Conservation (phyloP, 1,140 invertebrate genomes). For the Papilio polyxenes region DNA sequence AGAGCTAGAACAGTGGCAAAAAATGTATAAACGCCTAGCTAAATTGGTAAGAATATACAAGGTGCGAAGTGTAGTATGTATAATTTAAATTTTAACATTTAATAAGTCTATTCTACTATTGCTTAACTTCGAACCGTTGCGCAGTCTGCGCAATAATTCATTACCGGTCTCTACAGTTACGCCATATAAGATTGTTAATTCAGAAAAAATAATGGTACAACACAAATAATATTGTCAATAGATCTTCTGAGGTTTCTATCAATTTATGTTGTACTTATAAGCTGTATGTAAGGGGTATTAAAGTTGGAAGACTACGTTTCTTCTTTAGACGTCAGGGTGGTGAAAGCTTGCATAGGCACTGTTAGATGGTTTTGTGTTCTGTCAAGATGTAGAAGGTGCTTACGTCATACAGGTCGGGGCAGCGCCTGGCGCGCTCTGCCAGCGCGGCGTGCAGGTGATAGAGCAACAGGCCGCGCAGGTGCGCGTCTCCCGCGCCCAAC, state of each 20-base stretch:
- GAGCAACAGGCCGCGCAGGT: conserved; percentile 74
- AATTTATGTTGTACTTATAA: too few species aligned
- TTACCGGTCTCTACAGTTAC: not conserved
- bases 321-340: too few species aligned
- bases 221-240: not conserved
- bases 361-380: not conserved
- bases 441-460: conserved; percentile 78
- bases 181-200: not conserved
- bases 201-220: not conserved
- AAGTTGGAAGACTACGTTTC: too few species aligned
- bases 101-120: not conserved
- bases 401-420: conserved; percentile 56
- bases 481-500: conserved; percentile 72
- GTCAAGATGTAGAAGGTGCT: not conserved
- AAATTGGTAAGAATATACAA: not conserved
- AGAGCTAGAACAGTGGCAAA: too few species aligned
- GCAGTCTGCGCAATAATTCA: not conserved
- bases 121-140: not conserved
- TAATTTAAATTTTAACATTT: not conserved
- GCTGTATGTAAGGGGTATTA: too few species aligned
- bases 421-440: conserved; percentile 72
- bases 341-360: not conserved
- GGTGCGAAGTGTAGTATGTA: not conserved
- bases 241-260: too few species aligned
- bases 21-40: too few species aligned